Evolutionary conservation across 2,113 vertebrate species (phyloP), one percentile per base, ranked within the genome.

Genomic region (Hyperopisus bebe): DNA sequence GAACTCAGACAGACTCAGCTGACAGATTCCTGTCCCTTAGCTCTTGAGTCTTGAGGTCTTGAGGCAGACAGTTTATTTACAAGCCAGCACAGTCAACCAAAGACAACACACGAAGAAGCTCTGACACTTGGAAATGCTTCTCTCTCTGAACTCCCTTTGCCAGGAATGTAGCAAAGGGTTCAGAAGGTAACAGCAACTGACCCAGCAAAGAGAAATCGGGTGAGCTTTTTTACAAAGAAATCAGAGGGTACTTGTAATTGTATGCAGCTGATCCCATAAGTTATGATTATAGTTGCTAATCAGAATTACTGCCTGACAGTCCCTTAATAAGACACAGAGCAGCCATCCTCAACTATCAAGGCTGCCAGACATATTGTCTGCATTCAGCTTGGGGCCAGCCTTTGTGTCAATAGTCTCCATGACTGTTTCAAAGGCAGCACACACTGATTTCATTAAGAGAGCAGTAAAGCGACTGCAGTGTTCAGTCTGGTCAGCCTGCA

Each of bases 241-340:
- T 5, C 80, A 47, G 89, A 82, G 89, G 91, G 90, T 66, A 85
- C 89, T 80, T 88, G 86, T 94, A 94, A 94, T 92, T 89, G 80
- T 74, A 87, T 92, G 90, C 94, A 95, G 94, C 91, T 94, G 93
- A 94, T 92, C 90, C 62, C 88, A 90, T 91, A 90, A 92, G 93
- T 93, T 91, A 92, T 92, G 92, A 90, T 91, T 93, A 89, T 92
- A 89, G 62, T 91, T 93, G 92, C 85, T 87, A 86, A 86, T 87
- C 85, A 87, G 48, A 53, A 86, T 86, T 86, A 53, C n/a, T 27
- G 85, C 47, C 31, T 53, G 92, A 94, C 92, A 92, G 89, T 92
- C 86, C 92, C 92, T 90, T 95, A 95, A 95, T 95, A 89, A 88
- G 91, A 94, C 83, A 90, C 95, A 95, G 95, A 92, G 51, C 62